Percentiles rank a stretch among this genome's conserved stretches.
Conservation (phyloP, 2,888 invertebrate species). For the Drosophila peninsularis region DNA sequence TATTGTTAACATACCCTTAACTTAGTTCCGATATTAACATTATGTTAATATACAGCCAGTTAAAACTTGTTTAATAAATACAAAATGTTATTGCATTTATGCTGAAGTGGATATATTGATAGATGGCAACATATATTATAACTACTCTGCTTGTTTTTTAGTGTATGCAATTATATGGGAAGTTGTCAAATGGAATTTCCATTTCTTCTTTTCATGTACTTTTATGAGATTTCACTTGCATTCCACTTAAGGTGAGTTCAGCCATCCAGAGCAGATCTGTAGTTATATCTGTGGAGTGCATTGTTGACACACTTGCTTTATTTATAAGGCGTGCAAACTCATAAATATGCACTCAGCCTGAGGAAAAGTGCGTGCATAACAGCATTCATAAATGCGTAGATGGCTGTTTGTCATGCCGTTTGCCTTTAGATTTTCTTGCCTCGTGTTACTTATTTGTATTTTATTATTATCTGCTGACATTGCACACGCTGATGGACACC, state of each 20-base stretch:
- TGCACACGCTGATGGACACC: conserved; percentile 41
- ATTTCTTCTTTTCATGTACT: conserved; percentile 31
- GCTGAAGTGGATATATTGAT: no score
- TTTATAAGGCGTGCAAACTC: conserved; percentile 65
- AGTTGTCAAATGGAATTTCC: conserved; percentile 4
- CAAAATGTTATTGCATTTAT: no score
- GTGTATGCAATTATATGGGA: conserved; percentile 22
- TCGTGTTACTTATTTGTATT: not conserved
- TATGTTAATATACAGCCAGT: not conserved
- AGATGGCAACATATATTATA: no score
- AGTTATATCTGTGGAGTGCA: conserved; percentile 56
- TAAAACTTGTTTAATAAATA: not conserved
- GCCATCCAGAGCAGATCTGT: conserved; percentile 20
- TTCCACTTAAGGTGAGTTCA: conserved; percentile 47
- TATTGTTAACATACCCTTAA: no score
- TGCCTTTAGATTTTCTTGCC: conserved; percentile 32
- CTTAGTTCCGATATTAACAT: not conserved
- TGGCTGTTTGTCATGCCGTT: conserved; percentile 4
- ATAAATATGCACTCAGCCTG: conserved; percentile 68
- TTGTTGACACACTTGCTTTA: conserved; percentile 76
- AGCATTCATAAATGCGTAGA: not conserved
- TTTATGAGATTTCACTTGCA: conserved; percentile 39
- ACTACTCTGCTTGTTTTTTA: not conserved
- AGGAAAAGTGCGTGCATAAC: conserved; percentile 44
- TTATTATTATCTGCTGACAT: conserved; percentile 54